These are phyloP conservation scores for Paracanthobrama guichenoti DNA, from an alignment of 2,113 vertebrate species.

Conservation along the genomic window DNA sequence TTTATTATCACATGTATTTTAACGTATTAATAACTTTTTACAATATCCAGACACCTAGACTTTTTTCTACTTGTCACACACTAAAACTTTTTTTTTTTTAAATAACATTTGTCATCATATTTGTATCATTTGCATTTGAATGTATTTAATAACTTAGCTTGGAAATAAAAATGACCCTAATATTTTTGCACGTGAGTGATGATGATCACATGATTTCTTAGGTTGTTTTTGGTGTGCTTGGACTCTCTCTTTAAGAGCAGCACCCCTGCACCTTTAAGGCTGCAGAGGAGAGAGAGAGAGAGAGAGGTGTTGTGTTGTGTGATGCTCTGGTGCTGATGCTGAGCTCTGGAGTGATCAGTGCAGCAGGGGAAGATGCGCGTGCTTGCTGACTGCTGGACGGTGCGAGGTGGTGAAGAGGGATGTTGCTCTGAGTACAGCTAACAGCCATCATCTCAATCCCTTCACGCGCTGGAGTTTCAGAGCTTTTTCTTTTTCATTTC, in stretches of 20 bases:
- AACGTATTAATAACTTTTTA: not conserved
- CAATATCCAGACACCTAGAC: not conserved
- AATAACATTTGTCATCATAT: not conserved
- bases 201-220: slow-evolving; percentile 2
- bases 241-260: slow-evolving; percentile 38
- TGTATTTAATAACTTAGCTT: not conserved
- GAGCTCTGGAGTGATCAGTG: slow-evolving; percentile 70
- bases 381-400: slow-evolving; percentile 85
- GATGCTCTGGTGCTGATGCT: slow-evolving; percentile 29
- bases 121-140: not conserved
- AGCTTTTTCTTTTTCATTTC: slow-evolving; percentile 17
- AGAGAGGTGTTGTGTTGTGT: slow-evolving; percentile 44
- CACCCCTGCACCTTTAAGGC: slow-evolving; percentile 75
- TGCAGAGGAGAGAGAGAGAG: slow-evolving; percentile 70
- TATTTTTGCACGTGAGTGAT: not conserved
- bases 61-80: not conserved
- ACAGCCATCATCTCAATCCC: slow-evolving; percentile 70
- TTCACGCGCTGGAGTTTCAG: slow-evolving; percentile 43
- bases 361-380: slow-evolving; percentile 85
- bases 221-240: not conserved
- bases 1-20: not conserved
- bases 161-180: not conserved
- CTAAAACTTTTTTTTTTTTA: no score
- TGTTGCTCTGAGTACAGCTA: slow-evolving; percentile 78
- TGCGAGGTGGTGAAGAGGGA: slow-evolving; percentile 82